Conservation (phyloP, 2,113 vertebrate genomes). For the Cebidichthys violaceus region DNA sequence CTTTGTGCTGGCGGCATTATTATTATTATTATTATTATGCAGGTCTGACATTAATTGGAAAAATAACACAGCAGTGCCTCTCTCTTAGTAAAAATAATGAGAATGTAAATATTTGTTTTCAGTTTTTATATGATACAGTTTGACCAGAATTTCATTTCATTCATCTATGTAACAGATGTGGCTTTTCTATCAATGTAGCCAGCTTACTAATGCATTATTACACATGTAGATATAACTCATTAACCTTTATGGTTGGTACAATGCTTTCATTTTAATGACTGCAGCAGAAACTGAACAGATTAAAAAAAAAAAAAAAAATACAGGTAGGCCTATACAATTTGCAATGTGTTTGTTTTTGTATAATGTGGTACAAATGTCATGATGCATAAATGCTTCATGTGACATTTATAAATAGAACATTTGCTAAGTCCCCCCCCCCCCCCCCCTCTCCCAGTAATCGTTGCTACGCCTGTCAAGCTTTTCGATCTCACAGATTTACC, state of each 20-base stretch:
- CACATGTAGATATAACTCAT: conserved; percentile 45
- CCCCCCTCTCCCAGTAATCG: neutral
- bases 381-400: conserved; percentile 17
- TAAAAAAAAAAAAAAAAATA: neutral
- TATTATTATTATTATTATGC: neutral
- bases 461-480: neutral
- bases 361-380: conserved; percentile 39
- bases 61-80: neutral
- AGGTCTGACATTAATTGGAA: neutral
- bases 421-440: conserved; percentile 9
- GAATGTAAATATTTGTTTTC: conserved; percentile 67
- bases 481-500: neutral
- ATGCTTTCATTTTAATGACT: conserved; percentile 41
- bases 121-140: conserved; percentile 38
- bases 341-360: neutral
- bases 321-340: neutral
- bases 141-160: conserved; percentile 23
- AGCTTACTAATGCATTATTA: conserved; percentile 4
- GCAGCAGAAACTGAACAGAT: conserved; percentile 25
- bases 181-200: neutral
- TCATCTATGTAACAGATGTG: conserved; percentile 17
- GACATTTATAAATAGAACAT: conserved; percentile 14
- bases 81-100: conserved; percentile 15
- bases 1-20: conserved; percentile 20
- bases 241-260: conserved; percentile 40